Evolutionary conservation across 2,797 vertebrate genomes (phyloP), one percentile per base, ranked within the genome.

Genomic region (Acrocephalus scirpaceus): DNA sequence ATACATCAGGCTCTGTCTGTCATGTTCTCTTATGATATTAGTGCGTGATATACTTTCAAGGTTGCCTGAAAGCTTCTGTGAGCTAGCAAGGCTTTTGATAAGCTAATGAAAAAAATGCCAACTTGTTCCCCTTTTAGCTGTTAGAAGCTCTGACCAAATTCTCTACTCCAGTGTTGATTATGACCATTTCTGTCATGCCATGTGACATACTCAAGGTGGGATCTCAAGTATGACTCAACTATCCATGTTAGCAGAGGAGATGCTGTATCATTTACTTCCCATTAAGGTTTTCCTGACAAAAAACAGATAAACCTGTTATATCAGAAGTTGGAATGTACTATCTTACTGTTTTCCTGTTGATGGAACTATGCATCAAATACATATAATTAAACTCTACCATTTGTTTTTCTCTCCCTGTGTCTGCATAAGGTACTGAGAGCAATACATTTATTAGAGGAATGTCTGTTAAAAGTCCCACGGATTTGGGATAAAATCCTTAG

Each of bases 11-110:
- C 67, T 78, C 65, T 83, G 50, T n/a, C 50, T 86, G 85, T 92
- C 86, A 72, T 72, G 82, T 87, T 95, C 65, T 66, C 36, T 91
- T 73, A 74, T 45, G 47, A 56, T 92, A 81, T 81, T 88, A 95
- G 40, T 51, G 19, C 10, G 0, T 88, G 45, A 90, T 54, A 80
- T 48, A 40, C 36, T 95, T 92, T 96, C 75, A 95, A 94, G 86
- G 75, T 80, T 83, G 65, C 26, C 69, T 92, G 58, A 88, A 93
- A 94, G 65, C 54, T 83, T 92, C 61, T 60, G 32, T 82, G 74
- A 88, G 45, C 77, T 92, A 92, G 92, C 42, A 81, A 69, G n/a
- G 82, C 30, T 83, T 80, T 82, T 18, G 11, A 26, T 67, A 94
- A 90, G 15, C 32, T 48, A 80, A 65, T 0, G 3, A 70, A 85